Evolutionary conservation across 2,888 invertebrate genomes (phyloP).

Genomic region (Calameuta idolon): DNA sequence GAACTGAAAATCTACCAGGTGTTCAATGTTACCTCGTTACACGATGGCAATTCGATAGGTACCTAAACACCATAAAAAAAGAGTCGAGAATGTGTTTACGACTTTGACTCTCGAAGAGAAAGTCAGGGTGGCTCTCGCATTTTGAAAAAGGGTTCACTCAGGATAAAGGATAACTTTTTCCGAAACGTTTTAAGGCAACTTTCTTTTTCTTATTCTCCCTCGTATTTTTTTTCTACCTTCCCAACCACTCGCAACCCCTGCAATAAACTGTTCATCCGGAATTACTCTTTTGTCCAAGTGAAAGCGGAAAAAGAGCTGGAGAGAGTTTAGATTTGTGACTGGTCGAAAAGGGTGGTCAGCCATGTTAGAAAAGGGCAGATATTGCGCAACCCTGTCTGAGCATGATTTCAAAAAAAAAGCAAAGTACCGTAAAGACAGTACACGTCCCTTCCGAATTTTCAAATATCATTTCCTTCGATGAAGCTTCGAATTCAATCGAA

Average conservation of each 20-base stretch:
- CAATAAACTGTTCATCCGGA: constrained; percentile 57
- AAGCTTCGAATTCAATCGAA: neutral
- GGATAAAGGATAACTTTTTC: constrained; percentile 40
- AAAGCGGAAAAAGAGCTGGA: constrained; percentile 45
- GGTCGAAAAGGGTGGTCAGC: constrained; percentile 15
- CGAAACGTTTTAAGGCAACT: constrained; percentile 39
- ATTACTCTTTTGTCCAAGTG: constrained; percentile 49
- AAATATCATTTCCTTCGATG: neutral
- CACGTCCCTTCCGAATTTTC: neutral
- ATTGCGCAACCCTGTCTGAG: neutral
- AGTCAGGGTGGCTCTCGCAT: constrained; percentile 9
- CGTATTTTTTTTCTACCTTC: constrained; percentile 14
- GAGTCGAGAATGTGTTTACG: constrained; percentile 51
- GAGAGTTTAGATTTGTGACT: constrained; percentile 43
- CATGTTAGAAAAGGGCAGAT: constrained; percentile 12
- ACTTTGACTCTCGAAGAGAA: constrained; percentile 39
- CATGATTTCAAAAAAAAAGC: neutral
- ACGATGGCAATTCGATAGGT: constrained; percentile 27
- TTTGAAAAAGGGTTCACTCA: constrained; percentile 53
- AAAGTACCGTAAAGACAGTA: neutral
- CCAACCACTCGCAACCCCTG: constrained; percentile 54
- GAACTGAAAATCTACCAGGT: neutral
- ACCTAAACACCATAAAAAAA: constrained; percentile 62
- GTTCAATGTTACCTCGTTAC: neutral
- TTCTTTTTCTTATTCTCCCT: constrained; percentile 48